Base-by-base conservation (phyloP, 2,113 vertebrate genomes). In the Elgaria multicarinata region DNA sequence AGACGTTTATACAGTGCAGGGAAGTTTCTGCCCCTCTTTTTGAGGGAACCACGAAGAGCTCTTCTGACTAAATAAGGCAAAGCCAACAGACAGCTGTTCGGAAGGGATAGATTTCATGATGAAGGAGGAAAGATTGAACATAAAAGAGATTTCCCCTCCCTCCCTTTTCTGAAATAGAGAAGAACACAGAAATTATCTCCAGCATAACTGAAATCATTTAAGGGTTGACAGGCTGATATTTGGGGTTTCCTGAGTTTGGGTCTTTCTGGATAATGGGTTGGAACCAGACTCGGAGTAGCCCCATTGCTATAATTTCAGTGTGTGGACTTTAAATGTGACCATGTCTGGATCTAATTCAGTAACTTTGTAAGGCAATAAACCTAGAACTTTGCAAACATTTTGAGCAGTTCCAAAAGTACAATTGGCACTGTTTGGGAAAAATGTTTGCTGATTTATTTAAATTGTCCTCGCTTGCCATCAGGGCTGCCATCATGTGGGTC, bases 51-150 rank as follows among this genome's bases (percentile, higher is more conserved):
- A 31, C 31, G 31, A 46, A 78, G 74, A 69, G 62, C 33, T 78
- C n/a, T 78, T 20, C 24, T 85, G 44, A 36, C 82, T 89, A 77
- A 89, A 89, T 55, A 89, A 89, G 82, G 82, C 74, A 85, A 85
- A 83, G 72, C 58, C 46, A 58, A 42, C 64, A 89, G 67, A 83
- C 22, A 83, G 71, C 26, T 62, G 26, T 44, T 55, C n/a, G 26
- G 87, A 72, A 64, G n/a, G 58, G 18, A 36, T 3, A 36, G 50
- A 81, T 64, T 55, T 62, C 39, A n/a, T 26, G 39, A 42, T 1
- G 46, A 10, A 6, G 33, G n/a, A 71, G 22, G 13, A 50, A 62
- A 58, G 8, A 42, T 55, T 88, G 55, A 33, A 62, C 18, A 62
- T 18, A n/a, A n/a, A 13, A 66, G 6, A 6, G 4, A 22, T 62